Evolutionary conservation across 2,113 vertebrate species (phyloP).

Genomic region (Oreotrochilus melanogaster): DNA sequence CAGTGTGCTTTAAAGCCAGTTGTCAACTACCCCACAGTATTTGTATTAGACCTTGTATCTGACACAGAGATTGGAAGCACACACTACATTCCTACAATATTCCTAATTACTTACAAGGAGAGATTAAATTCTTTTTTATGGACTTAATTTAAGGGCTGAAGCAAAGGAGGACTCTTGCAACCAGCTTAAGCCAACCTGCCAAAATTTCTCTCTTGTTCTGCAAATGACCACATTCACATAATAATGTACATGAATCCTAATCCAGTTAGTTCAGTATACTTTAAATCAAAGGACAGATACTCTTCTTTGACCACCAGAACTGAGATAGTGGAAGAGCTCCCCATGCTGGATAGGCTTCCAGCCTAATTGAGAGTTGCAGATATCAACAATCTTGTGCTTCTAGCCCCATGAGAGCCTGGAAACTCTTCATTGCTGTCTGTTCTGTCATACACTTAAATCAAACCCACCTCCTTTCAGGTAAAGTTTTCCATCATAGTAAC

Average conservation of each 20-base stretch:
- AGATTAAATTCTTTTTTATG: neutral
- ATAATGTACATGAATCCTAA: neutral
- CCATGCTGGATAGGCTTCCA: neutral
- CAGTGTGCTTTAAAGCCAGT: neutral
- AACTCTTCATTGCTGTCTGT: neutral
- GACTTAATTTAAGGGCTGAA: neutral
- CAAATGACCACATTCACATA: neutral
- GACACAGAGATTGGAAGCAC: neutral
- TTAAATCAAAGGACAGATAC: neutral
- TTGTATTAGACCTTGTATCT: neutral
- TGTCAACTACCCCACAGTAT: neutral
- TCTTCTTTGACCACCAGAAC: neutral
- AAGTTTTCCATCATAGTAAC: neutral
- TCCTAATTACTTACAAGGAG: neutral
- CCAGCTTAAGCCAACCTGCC: neutral
- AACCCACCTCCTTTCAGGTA: neutral
- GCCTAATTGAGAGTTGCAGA: neutral
- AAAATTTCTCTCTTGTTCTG: neutral
- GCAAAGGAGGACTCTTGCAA: neutral
- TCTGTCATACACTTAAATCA: neutral
- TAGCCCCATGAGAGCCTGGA: neutral
- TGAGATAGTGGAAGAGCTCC: neutral
- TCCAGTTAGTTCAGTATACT: neutral
- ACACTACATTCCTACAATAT: neutral
- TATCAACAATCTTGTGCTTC: neutral